Conservation (phyloP, 2,888 invertebrate genomes). For the Entomobrya multifasciata region DNA sequence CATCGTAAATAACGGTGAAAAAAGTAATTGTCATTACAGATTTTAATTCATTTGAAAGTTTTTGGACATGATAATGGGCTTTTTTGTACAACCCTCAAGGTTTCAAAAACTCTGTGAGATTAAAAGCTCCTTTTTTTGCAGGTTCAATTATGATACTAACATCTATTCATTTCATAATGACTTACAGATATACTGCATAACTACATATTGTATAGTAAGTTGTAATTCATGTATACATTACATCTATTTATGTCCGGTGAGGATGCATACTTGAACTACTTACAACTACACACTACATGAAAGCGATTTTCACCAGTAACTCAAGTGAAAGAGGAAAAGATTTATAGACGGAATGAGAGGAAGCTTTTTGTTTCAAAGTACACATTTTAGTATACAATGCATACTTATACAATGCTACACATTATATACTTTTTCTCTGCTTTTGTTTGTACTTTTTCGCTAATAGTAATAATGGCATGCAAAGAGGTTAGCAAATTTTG, state of each 20-base stretch:
- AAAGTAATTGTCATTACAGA: no score
- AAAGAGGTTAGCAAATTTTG: not conserved
- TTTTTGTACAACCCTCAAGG: no score
- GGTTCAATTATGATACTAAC: no score
- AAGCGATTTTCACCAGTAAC: slow-evolving; percentile 12
- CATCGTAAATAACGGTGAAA: no score
- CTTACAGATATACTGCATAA: no score
- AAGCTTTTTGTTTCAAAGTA: slow-evolving; percentile 61
- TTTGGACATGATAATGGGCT: no score
- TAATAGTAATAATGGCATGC: not conserved
- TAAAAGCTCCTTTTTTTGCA: no score
- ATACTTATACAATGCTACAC: not conserved
- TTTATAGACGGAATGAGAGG: slow-evolving; percentile 58
- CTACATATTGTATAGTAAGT: no score
- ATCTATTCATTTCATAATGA: no score
- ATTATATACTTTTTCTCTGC: not conserved
- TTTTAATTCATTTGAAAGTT: no score
- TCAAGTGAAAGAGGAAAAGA: slow-evolving; percentile 57
- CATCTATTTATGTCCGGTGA: slow-evolving; percentile 16
- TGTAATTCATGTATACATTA: no score
- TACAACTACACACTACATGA: slow-evolving; percentile 18
- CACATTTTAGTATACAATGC: not conserved
- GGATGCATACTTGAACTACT: slow-evolving; percentile 6
- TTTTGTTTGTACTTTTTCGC: not conserved
- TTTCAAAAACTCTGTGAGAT: no score